Percentiles rank a stretch among this genome's conserved stretches.
Conservation (phyloP, 2,797 vertebrate genomes). For the Philypnodon macrostomus region DNA sequence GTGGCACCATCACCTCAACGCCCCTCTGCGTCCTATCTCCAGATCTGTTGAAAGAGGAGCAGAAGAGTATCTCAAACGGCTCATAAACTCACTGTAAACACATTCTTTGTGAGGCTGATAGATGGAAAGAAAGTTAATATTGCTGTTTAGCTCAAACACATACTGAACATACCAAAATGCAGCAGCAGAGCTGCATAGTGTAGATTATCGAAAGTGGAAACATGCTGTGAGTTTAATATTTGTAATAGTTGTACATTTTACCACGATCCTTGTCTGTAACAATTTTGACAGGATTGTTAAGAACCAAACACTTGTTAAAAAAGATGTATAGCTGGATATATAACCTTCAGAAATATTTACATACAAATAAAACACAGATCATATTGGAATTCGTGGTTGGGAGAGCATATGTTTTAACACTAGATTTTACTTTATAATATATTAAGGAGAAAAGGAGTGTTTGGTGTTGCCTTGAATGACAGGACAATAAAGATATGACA, state of each 20-base stretch:
- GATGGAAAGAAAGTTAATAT: conserved; percentile 43
- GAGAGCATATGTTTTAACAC: not conserved
- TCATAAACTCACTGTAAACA: conserved; percentile 68
- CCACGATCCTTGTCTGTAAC: conserved; percentile 6
- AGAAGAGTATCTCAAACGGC: conserved; percentile 44
- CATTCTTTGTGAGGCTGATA: conserved; percentile 42
- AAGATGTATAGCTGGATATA: conserved; percentile 8
- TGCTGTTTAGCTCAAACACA: conserved; percentile 35
- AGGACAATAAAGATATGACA: too few species aligned
- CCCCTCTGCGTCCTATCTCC: conserved; percentile 29
- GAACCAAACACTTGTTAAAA: conserved; percentile 19
- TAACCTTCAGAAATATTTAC: conserved; percentile 9
- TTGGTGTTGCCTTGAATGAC: too few species aligned
- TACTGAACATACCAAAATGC: conserved; percentile 48
- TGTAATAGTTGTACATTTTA: conserved; percentile 14
- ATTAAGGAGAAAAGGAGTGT: too few species aligned
- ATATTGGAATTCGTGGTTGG: conserved; percentile 17
- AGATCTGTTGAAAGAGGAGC: conserved; percentile 51
- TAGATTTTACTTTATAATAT: too few species aligned
- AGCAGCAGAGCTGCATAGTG: conserved; percentile 35
- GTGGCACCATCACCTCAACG: conserved; percentile 49
- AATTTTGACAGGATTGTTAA: conserved; percentile 26
- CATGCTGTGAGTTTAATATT: conserved; percentile 9
- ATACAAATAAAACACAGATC: conserved; percentile 14
- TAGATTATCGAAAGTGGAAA: conserved; percentile 24